A percentile compares a stretch with the other conserved stretches of the same genome.
phyloP scores from a whole-genome alignment of 2,888 invertebrate genomes.

The Callyntrura sp. region DNA sequence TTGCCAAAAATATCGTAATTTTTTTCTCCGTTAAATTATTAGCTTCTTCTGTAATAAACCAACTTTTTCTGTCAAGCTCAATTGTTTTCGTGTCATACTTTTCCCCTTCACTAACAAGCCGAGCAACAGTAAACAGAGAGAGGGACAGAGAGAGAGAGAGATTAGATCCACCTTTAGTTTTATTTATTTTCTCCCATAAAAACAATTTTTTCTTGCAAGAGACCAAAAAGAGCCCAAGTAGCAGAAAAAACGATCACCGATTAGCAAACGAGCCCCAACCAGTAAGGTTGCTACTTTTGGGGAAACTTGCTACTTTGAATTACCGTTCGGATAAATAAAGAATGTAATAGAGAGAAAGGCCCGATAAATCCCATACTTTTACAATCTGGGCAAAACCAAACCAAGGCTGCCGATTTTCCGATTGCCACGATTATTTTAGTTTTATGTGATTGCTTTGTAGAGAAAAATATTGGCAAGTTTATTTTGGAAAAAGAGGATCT shows the following conservation, averaged over 20 bases:
- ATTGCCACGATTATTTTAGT: no score
- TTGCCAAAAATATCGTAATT: not conserved
- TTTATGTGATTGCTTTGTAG: conserved; percentile 54
- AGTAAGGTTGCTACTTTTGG: no score
- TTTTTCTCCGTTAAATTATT: conserved; percentile 1
- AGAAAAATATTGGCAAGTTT: conserved; percentile 42
- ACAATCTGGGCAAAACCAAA: no score
- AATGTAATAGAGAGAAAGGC: not conserved
- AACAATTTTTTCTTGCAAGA: conserved; percentile 4
- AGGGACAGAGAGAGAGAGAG: not conserved
- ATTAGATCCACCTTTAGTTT: conserved; percentile 19
- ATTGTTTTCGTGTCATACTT: conserved; percentile 13
- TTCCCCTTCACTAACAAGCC: not conserved
- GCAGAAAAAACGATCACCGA: conserved; percentile 17
- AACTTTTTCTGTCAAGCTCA: conserved; percentile 3
- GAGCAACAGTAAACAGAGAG: no score
- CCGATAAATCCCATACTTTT: no score
- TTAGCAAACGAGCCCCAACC: no score
- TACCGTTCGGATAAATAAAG: conserved; percentile 34
- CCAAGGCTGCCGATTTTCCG: conserved; percentile 63
- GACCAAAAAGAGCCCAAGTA: not conserved
- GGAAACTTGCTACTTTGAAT: conserved; percentile 23
- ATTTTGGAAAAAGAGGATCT: not conserved
- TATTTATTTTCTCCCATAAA: not conserved
- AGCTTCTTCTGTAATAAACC: not conserved